Evolutionary conservation across 2,797 vertebrate genomes (phyloP).

Genomic region (Ispidina lecontei): DNA sequence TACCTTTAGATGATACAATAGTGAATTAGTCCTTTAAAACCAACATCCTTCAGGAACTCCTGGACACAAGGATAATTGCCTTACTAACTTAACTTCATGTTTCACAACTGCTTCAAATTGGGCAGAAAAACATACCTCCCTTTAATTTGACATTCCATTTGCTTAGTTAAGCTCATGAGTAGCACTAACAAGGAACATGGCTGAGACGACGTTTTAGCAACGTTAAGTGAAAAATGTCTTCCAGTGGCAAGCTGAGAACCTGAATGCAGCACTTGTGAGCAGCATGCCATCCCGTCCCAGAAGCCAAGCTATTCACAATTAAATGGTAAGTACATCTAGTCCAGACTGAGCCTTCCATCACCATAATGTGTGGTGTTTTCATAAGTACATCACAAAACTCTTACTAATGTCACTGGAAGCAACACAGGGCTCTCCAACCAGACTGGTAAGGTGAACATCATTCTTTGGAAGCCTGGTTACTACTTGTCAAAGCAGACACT

Average conservation of each 20-base stretch:
- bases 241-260: not conserved
- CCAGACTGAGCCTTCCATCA: not conserved
- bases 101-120: not conserved
- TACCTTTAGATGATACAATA: not conserved
- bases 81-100: not conserved
- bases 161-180: not conserved
- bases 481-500: not conserved
- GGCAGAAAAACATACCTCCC: not conserved
- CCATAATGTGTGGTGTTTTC: not conserved
- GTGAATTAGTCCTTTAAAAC: constrained; percentile 26
- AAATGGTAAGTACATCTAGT: not conserved
- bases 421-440: not conserved
- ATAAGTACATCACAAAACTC: not conserved
- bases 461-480: not conserved
- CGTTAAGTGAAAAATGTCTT: not conserved
- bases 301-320: not conserved
- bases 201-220: not conserved
- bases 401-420: not conserved
- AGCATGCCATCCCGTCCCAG: not conserved
- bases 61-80: constrained; percentile 7
- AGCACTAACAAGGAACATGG: not conserved
- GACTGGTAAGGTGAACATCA: not conserved
- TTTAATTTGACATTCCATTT: not conserved
- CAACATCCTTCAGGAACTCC: not conserved
- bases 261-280: not conserved